These are phyloP conservation scores for Synaphobranchus kaupii DNA, from an alignment of 2,797 vertebrate species.

Conservation along the genomic window DNA sequence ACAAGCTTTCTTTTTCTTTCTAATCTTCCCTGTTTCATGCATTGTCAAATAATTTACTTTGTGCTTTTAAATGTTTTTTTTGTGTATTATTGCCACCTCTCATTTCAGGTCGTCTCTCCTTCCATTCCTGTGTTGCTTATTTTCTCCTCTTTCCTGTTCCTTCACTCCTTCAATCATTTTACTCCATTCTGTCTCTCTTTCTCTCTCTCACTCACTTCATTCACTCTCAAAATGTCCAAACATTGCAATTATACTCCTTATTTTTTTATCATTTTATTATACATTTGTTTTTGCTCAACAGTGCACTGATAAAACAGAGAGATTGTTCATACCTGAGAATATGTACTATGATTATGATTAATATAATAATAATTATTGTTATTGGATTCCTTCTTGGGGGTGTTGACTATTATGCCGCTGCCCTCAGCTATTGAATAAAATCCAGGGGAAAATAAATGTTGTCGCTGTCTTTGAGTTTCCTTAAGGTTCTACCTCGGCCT, in stretches of 20 bases:
- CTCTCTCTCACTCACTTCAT: conserved; percentile 12
- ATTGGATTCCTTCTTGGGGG: conserved; percentile 7
- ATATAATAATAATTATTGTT: conserved; percentile 23
- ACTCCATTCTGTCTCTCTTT: conserved; percentile 49
- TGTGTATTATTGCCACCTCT: background rate
- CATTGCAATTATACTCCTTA: conserved; percentile 16
- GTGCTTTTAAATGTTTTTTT: background rate
- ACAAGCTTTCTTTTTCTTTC: background rate
- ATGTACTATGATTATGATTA: conserved; percentile 26
- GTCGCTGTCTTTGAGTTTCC: background rate
- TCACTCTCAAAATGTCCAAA: conserved; percentile 26
- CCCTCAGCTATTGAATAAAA: conserved; percentile 35
- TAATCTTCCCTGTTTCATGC: background rate
- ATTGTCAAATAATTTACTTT: background rate
- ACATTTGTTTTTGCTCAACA: conserved; percentile 15
- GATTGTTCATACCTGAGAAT: conserved; percentile 25
- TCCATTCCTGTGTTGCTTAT: background rate
- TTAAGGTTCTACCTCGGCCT: background rate
- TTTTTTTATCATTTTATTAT: background rate
- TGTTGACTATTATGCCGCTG: conserved; percentile 22
- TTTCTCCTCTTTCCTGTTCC: conserved; percentile 34
- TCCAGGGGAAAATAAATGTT: background rate
- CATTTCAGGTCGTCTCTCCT: background rate
- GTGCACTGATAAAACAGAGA: conserved; percentile 28
- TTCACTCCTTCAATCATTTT: conserved; percentile 46